These are phyloP conservation scores for Pachycephala philippinensis DNA, from an alignment of 2,113 vertebrate genomes.

Conservation along the genomic window DNA sequence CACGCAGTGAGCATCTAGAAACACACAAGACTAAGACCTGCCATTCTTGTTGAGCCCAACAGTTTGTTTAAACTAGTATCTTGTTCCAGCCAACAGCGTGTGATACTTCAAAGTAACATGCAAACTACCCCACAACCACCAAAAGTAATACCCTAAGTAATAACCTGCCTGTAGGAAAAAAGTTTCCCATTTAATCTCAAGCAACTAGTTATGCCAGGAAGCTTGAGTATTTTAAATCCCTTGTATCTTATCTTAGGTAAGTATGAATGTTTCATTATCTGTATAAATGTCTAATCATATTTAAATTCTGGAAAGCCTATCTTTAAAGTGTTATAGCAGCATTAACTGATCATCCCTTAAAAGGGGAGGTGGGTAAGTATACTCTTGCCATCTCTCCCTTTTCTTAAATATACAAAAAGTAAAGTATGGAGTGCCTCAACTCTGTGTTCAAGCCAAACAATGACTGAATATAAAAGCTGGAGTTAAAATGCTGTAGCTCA, in stretches of 20 bases:
- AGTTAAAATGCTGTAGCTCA: not conserved
- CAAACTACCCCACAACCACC: not conserved
- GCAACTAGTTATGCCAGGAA: not conserved
- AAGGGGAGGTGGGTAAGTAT: not conserved
- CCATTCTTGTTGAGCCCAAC: not conserved
- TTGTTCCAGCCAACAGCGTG: not conserved
- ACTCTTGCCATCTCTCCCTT: not conserved
- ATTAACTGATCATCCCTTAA: constrained; percentile 17
- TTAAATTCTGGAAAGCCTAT: constrained; percentile 11
- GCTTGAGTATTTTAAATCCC: constrained; percentile 10
- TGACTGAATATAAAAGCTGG: not conserved
- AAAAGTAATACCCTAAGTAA: not conserved
- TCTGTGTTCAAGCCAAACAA: not conserved
- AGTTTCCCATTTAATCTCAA: not conserved
- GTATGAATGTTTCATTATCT: constrained; percentile 30
- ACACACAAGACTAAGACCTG: not conserved
- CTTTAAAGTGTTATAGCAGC: constrained; percentile 4
- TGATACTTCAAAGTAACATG: not conserved
- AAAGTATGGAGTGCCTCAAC: not conserved
- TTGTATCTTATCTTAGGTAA: constrained; percentile 23
- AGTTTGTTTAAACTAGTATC: not conserved
- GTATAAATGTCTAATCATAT: not conserved
- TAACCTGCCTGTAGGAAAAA: not conserved
- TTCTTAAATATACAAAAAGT: constrained; percentile 16
- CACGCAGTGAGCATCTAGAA: not conserved